Evolutionary conservation across 2,888 invertebrate species (phyloP), one percentile per base, ranked within the genome.

Genomic region (Eupithecia tripunctaria): DNA sequence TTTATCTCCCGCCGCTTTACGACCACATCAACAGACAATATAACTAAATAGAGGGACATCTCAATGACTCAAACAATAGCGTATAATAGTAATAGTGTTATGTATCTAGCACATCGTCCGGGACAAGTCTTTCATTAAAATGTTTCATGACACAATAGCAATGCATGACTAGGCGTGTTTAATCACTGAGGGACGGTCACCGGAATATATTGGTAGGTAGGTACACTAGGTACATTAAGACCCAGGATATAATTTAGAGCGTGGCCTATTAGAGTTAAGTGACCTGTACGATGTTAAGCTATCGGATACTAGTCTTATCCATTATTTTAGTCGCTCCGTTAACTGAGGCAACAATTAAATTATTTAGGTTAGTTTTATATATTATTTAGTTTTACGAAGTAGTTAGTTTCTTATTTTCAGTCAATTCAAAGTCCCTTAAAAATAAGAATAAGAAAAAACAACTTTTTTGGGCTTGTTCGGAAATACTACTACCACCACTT

Each of bases 101-200:
- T 21, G n/a, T 47, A 38, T n/a, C 18, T 43, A 43, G 47, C 47
- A 41, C 60, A 43, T 25, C 27, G 64, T 36, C 27, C 8, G 65
- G 51, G 36, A 67, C 32, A 36, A 67, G 59, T 67, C 64, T 43
- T 70, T 67, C 63, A 70, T 73, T 70, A 67, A 67, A 73, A 73
- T 73, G 67, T 73, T 64, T 43, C 47, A 51, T 67, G 51, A 70
- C 43, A 64, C 60, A 73, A 67, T 67, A 73, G 63, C 70, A 65
- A 71, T 66, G 64, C 64, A 68, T 74, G 74, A 71, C 71, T 68
- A 68, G 70, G 71, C 43, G 70, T 64, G 36, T 36, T 73, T 70
- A 73, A 73, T 73, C 67, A 43, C 70, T 64, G 59, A 38, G 73
- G 68, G 27, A 73, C 63, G 70, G 68, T 71, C 38, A 65, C 70